phyloP scores from a whole-genome alignment of 2,113 vertebrate genomes.

The Poecile atricapillus region DNA sequence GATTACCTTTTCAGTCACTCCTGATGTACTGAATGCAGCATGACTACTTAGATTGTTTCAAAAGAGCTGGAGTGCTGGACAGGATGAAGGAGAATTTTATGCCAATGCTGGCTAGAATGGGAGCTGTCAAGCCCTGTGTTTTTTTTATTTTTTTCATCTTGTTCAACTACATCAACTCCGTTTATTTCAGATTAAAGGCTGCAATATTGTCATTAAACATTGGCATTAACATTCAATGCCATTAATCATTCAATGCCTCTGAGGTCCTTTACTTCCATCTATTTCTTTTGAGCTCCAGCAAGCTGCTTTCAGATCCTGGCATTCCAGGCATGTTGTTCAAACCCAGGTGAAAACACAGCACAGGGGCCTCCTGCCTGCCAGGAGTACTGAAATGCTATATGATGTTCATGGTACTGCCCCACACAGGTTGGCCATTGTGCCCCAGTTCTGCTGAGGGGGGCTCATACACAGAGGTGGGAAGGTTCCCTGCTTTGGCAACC shows the following conservation, averaged over 20 bases:
- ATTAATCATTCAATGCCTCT: background rate
- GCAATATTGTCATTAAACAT: background rate
- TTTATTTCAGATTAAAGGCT: constrained; percentile 37
- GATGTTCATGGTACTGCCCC: fast-evolving
- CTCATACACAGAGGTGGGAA: fast-evolving
- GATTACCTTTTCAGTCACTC: background rate
- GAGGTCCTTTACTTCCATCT: background rate
- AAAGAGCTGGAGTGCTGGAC: background rate
- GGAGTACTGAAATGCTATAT: background rate
- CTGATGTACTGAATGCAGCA: background rate
- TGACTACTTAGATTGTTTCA: background rate
- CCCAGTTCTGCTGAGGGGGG: background rate
- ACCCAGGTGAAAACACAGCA: background rate
- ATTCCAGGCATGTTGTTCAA: background rate
- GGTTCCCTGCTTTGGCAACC: background rate
- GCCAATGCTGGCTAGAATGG: background rate
- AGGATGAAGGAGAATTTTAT: background rate
- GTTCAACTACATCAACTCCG: background rate
- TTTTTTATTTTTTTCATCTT: background rate
- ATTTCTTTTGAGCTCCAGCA: background rate
- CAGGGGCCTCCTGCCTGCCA: background rate
- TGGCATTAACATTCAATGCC: background rate
- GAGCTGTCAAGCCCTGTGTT: background rate
- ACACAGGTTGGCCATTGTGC: background rate
- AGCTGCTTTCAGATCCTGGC: background rate